These are phyloP conservation scores for Frankliniella intonsa DNA, from an alignment of 2,888 invertebrate species.

Conservation along the genomic window DNA sequence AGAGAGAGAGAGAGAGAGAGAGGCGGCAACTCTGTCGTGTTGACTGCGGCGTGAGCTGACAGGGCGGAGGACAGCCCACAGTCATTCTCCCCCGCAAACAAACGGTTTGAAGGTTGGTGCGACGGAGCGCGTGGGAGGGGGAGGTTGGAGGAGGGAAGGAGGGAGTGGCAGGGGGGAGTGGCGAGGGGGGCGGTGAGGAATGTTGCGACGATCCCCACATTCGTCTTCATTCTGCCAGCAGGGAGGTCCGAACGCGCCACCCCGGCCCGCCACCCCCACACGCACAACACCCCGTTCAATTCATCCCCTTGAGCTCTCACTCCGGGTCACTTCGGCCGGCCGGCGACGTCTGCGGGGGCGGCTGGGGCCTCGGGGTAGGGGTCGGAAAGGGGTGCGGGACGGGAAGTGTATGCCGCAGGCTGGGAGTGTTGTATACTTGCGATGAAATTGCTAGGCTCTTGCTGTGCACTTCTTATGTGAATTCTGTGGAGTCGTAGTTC, in stretches of 20 bases:
- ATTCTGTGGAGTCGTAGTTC: too few relatives aligned
- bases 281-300: too few relatives aligned
- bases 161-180: neutral
- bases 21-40: neutral
- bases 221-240: neutral
- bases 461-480: too few relatives aligned
- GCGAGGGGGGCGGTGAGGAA: neutral
- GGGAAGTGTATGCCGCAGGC: too few relatives aligned
- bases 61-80: neutral
- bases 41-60: too few relatives aligned
- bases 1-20: neutral
- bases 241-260: neutral
- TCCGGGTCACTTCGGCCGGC: too few relatives aligned
- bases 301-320: too few relatives aligned
- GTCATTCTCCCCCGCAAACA: constrained; percentile 10
- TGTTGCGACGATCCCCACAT: neutral
- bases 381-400: too few relatives aligned
- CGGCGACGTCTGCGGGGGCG: too few relatives aligned
- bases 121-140: neutral
- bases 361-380: too few relatives aligned
- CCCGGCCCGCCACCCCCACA: neutral
- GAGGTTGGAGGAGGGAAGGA: neutral
- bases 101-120: neutral
- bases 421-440: too few relatives aligned
- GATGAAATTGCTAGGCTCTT: too few relatives aligned